phyloP scores from a whole-genome alignment of 2,888 invertebrate species.

The Trissoscelio sp. region DNA sequence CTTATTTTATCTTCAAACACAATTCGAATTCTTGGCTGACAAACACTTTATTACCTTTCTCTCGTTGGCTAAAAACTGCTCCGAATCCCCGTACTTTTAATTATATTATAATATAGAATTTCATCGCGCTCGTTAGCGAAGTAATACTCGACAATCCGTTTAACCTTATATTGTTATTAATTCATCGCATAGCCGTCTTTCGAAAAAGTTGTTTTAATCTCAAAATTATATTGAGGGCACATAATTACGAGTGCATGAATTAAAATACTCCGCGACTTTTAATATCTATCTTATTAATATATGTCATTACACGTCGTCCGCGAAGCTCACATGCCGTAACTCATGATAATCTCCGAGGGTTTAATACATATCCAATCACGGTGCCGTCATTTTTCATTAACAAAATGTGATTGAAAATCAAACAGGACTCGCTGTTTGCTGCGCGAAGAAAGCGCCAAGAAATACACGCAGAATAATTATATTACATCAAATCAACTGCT shows the following conservation, averaged over 20 bases:
- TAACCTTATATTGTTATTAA: constrained; percentile 14
- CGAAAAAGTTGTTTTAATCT: constrained; percentile 27
- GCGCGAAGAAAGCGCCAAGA: not conserved
- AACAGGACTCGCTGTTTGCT: constrained; percentile 11
- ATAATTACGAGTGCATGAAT: constrained; percentile 21
- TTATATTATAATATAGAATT: constrained; percentile 59
- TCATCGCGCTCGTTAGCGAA: constrained; percentile 31
- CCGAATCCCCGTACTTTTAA: constrained; percentile 53
- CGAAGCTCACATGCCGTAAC: constrained; percentile 36
- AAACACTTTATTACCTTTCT: constrained; percentile 23
- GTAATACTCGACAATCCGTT: constrained; percentile 33
- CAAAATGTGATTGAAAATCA: constrained; percentile 50
- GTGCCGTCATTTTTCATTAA: constrained; percentile 54
- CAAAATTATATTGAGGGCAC: constrained; percentile 41
- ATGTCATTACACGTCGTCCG: constrained; percentile 33
- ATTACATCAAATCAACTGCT: too few relatives aligned
- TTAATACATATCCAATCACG: constrained; percentile 54
- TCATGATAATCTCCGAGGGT: constrained; percentile 59
- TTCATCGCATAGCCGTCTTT: constrained; percentile 1
- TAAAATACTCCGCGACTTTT: constrained; percentile 43
- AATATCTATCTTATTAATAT: constrained; percentile 58
- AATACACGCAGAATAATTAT: too few relatives aligned
- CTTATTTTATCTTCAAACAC: constrained; percentile 63
- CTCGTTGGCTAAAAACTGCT: constrained; percentile 38
- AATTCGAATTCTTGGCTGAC: constrained; percentile 53